Evolutionary conservation across 1,140 invertebrate genomes (phyloP).

Genomic region (Zaprionus vittiger): DNA sequence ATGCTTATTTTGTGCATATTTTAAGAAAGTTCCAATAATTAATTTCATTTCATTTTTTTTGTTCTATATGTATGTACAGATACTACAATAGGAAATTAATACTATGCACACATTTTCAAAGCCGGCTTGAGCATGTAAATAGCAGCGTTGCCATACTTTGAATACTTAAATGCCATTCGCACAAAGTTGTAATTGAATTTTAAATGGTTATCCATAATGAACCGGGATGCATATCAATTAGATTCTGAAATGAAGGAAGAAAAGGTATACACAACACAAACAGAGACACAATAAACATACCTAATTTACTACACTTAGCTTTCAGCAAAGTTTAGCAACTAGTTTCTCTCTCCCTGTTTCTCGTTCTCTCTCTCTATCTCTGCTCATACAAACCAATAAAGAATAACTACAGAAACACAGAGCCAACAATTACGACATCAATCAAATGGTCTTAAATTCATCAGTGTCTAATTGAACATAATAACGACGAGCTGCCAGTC

Average conservation of each 20-base stretch:
- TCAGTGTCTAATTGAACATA: slow-evolving; percentile 50
- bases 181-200: slow-evolving; percentile 15
- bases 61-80: not conserved
- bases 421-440: slow-evolving; percentile 40
- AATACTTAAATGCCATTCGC: slow-evolving; percentile 15
- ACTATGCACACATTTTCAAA: not conserved
- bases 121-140: not conserved
- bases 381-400: not conserved
- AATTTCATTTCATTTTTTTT: not conserved
- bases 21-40: not conserved
- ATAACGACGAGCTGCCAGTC: slow-evolving; percentile 31
- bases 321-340: slow-evolving; percentile 15
- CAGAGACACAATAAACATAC: not conserved
- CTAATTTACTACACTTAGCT: not conserved
- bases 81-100: not conserved
- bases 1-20: not conserved
- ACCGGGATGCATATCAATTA: not conserved
- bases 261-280: not conserved
- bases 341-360: not conserved
- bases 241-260: not conserved
- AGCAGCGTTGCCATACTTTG: slow-evolving; percentile 23
- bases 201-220: not conserved
- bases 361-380: not conserved
- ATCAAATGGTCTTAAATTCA: slow-evolving; percentile 47
- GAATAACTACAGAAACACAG: slow-evolving; percentile 7